phyloP scores from a whole-genome alignment of 2,797 vertebrate species.

The Myiothlypis chrysogaster region DNA sequence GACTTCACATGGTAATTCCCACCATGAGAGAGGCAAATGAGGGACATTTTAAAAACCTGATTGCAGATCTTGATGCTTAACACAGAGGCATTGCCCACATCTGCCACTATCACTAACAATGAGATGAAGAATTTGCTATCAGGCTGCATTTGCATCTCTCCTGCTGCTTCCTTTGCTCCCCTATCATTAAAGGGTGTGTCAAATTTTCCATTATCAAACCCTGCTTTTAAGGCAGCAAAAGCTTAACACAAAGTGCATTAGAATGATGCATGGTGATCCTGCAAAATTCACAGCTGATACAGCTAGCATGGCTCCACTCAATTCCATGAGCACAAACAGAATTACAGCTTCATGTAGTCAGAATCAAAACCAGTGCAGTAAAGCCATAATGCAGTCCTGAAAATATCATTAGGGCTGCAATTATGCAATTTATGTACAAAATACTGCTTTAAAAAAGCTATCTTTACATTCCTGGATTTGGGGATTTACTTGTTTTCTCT shows the following conservation, averaged over 20 bases:
- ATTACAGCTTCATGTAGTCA: no score
- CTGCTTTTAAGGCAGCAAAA: conserved; percentile 17
- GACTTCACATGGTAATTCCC: neutral
- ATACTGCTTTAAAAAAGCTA: neutral
- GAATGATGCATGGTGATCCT: no score
- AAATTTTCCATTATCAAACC: neutral
- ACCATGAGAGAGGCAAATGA: neutral
- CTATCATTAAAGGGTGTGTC: conserved; percentile 25
- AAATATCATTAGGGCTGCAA: no score
- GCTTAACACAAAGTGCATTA: neutral
- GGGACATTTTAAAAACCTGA: neutral
- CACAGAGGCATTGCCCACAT: neutral
- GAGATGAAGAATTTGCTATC: conserved; percentile 34
- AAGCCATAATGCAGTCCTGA: no score
- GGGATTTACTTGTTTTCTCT: neutral
- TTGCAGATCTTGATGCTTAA: neutral
- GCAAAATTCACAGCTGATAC: no score
- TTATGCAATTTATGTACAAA: neutral
- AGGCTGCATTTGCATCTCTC: conserved; percentile 19
- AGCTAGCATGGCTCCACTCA: no score
- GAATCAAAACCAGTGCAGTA: no score
- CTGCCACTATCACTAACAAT: neutral
- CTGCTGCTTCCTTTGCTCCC: neutral
- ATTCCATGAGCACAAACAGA: no score
- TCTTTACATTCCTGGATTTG: neutral